Percentiles rank a stretch among this genome's conserved stretches.
Evolutionary conservation across 2,797 vertebrate genomes (phyloP).

Genomic region (Centroberyx gerrardi): DNA sequence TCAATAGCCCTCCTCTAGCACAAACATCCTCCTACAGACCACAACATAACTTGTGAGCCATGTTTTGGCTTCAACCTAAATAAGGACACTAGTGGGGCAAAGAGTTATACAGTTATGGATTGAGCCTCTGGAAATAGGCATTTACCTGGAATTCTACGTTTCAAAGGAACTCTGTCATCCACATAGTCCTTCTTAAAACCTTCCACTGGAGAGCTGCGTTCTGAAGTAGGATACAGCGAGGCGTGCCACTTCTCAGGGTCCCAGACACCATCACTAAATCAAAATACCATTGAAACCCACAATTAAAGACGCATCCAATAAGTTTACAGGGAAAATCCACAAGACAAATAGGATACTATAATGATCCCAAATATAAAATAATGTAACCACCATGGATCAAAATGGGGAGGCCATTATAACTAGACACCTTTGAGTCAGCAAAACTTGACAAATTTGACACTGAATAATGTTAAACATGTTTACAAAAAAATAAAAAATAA

Average conservation of each 20-base stretch:
- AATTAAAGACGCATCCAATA: background rate
- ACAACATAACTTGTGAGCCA: too few species aligned
- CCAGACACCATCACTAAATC: conserved; percentile 95
- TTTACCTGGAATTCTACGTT: conserved; percentile 94
- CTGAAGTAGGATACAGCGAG: conserved; percentile 94
- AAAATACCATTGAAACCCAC: conserved; percentile 23
- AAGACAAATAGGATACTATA: background rate
- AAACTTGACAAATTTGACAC: too few species aligned
- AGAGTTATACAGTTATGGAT: background rate
- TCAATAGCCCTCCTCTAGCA: too few species aligned
- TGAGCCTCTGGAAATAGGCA: background rate
- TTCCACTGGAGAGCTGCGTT: conserved; percentile 92
- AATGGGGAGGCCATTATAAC: too few species aligned
- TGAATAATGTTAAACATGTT: too few species aligned
- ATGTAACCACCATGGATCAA: too few species aligned
- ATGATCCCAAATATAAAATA: background rate
- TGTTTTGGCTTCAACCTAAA: too few species aligned
- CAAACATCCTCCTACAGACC: too few species aligned
- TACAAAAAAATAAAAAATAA: too few species aligned
- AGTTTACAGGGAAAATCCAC: background rate
- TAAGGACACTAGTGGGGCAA: background rate
- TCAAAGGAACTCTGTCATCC: conserved; percentile 90
- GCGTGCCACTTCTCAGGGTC: conserved; percentile 99
- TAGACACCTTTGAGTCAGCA: too few species aligned
- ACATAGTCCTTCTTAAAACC: conserved; percentile 93